Base-by-base conservation (phyloP, 2,888 invertebrate species). In the Altica lythri region DNA sequence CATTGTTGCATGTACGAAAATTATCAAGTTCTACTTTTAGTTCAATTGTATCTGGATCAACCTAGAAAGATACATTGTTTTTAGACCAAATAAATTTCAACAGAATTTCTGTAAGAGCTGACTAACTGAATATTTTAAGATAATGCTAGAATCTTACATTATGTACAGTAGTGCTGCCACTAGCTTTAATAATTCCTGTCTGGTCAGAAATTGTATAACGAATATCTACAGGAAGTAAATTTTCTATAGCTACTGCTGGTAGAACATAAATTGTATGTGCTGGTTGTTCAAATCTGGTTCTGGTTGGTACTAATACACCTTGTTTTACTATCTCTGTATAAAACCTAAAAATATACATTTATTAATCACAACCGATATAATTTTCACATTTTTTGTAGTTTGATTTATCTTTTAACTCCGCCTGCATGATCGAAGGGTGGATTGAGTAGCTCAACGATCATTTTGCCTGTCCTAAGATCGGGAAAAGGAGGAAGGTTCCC, bases 251-350 rank as follows among this genome's bases (percentile, higher is more conserved):
- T 12, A 98, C 80, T 0, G 94, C 92, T 17, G 96, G 90, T 63
- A 92, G 79, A 37, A 99, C 78, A 2, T 86, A 85, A 56, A 98
- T 86, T 10, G 88, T 86, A 76, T 98, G 97, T 0, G 92, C 96
- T 3, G 95, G 92, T 58, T 92, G 83, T 22, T 67, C 66, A 14
- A 60, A 58, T 35, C 62, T 61, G 16, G 43, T 81, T 74, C 40
- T 66, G 61, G 67, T 63, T 54, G 59, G 70, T 47, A 56, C 69
- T 57, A 51, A 68, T 61, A 89, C 95, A 61, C 86, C 86, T 72
- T 94, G 91, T 55, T 90, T 83, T 52, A 85, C 82, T 40, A 94
- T 83, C 52, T 86, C 86, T 43, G 89, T 87, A 75, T 90, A 90
- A 77, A 93, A 89, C 68, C 92, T 67, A 53, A 25, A 62, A 61